Evolutionary conservation across 2,888 invertebrate species (phyloP).

Genomic region (Campoplex capitator): DNA sequence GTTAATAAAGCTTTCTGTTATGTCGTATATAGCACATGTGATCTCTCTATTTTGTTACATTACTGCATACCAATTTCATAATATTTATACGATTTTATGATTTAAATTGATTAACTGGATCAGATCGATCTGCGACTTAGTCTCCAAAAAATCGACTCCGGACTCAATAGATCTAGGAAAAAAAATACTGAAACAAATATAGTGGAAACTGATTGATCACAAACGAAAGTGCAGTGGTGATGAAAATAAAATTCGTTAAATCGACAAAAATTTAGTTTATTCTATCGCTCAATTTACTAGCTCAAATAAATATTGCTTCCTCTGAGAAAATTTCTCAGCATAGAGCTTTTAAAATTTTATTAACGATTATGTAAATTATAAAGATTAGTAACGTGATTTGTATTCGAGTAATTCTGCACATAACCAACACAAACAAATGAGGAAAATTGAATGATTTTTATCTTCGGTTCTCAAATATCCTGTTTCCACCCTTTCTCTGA

Average conservation of each 20-base stretch:
- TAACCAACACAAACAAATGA: no score
- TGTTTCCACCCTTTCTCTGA: constrained; percentile 41
- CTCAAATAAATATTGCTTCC: no score
- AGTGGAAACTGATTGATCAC: no score
- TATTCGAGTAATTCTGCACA: no score
- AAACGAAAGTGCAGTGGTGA: no score
- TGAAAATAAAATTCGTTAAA: no score
- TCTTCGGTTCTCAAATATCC: constrained; percentile 18
- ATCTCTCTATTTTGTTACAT: constrained; percentile 4
- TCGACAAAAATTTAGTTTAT: no score
- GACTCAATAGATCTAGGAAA: background rate
- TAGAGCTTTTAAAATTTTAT: no score
- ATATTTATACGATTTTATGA: background rate
- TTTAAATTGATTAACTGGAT: background rate
- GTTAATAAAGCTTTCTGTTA: constrained; percentile 35
- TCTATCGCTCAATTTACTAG: no score
- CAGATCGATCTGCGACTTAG: background rate
- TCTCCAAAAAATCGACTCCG: background rate
- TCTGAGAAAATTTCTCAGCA: no score
- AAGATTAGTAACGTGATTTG: no score
- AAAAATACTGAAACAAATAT: background rate
- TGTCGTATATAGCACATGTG: background rate
- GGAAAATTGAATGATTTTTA: background rate
- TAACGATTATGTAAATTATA: no score
- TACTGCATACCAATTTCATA: background rate